These are phyloP conservation scores for Lanistes nyassanus DNA, from an alignment of 1,140 invertebrate genomes.

Conservation along the genomic window DNA sequence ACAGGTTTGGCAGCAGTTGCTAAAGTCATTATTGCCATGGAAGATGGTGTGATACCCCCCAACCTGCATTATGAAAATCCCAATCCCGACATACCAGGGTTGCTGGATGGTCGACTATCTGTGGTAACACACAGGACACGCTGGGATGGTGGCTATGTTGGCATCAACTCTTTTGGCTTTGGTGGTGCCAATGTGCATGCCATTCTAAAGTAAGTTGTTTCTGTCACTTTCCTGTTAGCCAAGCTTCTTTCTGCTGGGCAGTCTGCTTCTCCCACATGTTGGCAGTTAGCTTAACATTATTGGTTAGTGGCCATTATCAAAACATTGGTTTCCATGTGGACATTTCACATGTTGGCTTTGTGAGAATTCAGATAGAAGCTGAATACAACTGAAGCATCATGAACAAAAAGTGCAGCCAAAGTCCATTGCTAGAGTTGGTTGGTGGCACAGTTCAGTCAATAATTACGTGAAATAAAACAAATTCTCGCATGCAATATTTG, in stretches of 20 bases:
- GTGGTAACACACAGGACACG: constrained; percentile 83
- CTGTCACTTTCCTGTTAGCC: background rate
- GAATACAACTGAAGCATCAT: background rate
- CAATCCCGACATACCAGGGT: constrained; percentile 88
- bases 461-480: too few species aligned
- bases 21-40: constrained; percentile 91
- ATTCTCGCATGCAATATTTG: too few species aligned
- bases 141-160: constrained; percentile 87
- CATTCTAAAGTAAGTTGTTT: constrained; percentile 76
- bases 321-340: too few species aligned
- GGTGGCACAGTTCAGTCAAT: too few species aligned
- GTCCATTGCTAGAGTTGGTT: too few species aligned
- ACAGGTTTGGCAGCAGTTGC: constrained; percentile 85
- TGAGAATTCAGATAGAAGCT: too few species aligned
- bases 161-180: constrained; percentile 96
- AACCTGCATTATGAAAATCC: constrained; percentile 91
- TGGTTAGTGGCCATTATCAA: too few species aligned
- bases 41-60: constrained; percentile 83
- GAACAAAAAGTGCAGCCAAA: too few species aligned
- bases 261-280: too few species aligned
- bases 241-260: background rate
- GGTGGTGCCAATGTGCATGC: constrained; percentile 96
- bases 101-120: constrained; percentile 86
- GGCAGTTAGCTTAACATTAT: too few species aligned
- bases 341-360: too few species aligned